Conservation (phyloP, 2,888 invertebrate genomes). For the Drosophila tripunctata region DNA sequence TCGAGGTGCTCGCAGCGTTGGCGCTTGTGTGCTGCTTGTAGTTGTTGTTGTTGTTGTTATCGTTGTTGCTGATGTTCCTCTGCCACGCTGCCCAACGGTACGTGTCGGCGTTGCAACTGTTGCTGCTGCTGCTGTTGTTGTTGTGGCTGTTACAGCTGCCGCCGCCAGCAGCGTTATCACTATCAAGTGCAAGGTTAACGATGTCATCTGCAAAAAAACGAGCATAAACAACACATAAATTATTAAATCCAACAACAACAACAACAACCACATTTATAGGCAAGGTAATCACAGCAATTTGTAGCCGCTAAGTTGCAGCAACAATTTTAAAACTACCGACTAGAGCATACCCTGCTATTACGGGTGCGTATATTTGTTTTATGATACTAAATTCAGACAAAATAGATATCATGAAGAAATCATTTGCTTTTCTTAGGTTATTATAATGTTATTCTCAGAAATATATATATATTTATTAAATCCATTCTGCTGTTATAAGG, state of each 20-base stretch:
- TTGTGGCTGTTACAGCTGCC: conserved; percentile 32
- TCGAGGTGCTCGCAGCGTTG: conserved; percentile 83
- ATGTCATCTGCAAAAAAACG: conserved; percentile 69
- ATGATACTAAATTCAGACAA: too few relatives aligned
- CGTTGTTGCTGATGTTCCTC: conserved; percentile 33
- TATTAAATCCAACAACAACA: background rate
- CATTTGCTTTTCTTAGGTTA: too few relatives aligned
- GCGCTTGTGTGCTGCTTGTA: conserved; percentile 81
- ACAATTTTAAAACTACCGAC: background rate
- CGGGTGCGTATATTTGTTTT: too few relatives aligned
- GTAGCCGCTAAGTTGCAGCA: background rate
- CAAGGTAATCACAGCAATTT: background rate
- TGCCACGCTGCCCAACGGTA: conserved; percentile 40
- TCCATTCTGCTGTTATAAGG: too few relatives aligned
- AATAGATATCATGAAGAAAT: too few relatives aligned
- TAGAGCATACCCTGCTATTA: too few relatives aligned
- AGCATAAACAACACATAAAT: background rate
- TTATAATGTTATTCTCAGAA: too few relatives aligned
- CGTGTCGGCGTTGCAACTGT: conserved; percentile 37
- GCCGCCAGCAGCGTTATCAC: conserved; percentile 67
- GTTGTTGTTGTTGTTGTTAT: conserved; percentile 75
- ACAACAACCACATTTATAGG: background rate
- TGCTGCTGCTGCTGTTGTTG: conserved; percentile 23
- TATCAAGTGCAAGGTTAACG: conserved; percentile 84
- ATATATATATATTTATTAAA: too few relatives aligned